A percentile compares a stretch with the other conserved stretches of the same genome.
These are phyloP conservation scores for Pantherophis alleghaniensis DNA, from an alignment of 2,797 vertebrate genomes.

Conservation along the genomic window DNA sequence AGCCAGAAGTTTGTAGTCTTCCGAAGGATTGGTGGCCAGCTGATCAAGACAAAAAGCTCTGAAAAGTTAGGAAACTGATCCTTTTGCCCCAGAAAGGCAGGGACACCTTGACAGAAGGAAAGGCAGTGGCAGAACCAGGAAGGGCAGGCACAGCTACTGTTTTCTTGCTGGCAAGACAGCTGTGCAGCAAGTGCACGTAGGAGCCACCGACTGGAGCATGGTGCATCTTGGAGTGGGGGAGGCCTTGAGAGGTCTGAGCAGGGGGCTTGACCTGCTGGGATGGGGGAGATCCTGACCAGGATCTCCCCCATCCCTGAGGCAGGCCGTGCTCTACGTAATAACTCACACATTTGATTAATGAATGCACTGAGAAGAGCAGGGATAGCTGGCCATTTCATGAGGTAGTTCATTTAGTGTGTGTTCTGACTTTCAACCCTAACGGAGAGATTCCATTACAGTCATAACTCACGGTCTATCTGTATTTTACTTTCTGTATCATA, in stretches of 20 bases:
- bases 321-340: neutral
- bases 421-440: neutral
- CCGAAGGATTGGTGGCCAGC: neutral
- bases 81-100: neutral
- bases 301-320: neutral
- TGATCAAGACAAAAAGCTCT: neutral
- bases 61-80: neutral
- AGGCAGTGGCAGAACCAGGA: neutral
- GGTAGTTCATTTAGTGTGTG: neutral
- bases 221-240: neutral
- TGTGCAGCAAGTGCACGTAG: neutral
- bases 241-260: neutral
- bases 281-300: neutral
- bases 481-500: neutral
- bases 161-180: neutral
- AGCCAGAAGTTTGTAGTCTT: neutral
- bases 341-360: neutral
- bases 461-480: neutral
- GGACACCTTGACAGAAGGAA: neutral
- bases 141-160: neutral
- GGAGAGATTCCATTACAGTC: neutral
- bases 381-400: too few species aligned
- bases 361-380: neutral
- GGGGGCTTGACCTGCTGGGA: neutral
- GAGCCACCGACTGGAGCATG: neutral